phyloP scores from a whole-genome alignment of 2,113 vertebrate genomes.

The Spea bombifrons region DNA sequence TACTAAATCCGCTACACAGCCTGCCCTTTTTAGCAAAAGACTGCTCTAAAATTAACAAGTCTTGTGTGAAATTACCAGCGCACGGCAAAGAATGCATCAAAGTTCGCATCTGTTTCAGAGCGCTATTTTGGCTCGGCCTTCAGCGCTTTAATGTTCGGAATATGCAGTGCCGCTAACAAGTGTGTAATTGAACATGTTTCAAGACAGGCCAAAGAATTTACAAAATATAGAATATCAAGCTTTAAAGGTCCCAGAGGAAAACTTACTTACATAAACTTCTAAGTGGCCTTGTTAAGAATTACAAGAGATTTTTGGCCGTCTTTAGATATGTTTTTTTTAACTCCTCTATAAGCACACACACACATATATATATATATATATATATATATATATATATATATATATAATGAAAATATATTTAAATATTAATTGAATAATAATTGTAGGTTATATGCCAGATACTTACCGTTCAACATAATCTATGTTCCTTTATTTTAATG shows the following conservation, averaged over 20 bases:
- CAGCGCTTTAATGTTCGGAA: not conserved
- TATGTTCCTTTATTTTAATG: too few species aligned
- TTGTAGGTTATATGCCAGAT: too few species aligned
- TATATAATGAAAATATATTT: too few species aligned
- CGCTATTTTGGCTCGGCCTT: conserved; percentile 42
- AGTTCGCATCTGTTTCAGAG: conserved; percentile 49
- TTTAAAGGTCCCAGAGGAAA: not conserved
- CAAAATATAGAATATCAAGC: not conserved
- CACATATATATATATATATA: too few species aligned
- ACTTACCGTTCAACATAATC: too few species aligned
- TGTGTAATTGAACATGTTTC: not conserved
- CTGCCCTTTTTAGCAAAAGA: conserved; percentile 69
- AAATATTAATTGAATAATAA: too few species aligned
- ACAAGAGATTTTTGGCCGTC: not conserved
- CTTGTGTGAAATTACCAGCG: conserved; percentile 60
- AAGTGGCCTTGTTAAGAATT: not conserved
- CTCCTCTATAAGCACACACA: not conserved
- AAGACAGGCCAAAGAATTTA: not conserved
- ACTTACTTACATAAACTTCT: not conserved
- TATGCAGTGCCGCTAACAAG: conserved; percentile 2
- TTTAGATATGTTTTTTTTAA: not conserved
- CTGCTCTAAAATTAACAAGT: conserved; percentile 69
- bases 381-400: too few species aligned
- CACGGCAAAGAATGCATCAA: conserved; percentile 53
- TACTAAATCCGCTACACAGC: conserved; percentile 64